phyloP scores from a whole-genome alignment of 1,140 invertebrate species.

The Sycophaga agraensis region DNA sequence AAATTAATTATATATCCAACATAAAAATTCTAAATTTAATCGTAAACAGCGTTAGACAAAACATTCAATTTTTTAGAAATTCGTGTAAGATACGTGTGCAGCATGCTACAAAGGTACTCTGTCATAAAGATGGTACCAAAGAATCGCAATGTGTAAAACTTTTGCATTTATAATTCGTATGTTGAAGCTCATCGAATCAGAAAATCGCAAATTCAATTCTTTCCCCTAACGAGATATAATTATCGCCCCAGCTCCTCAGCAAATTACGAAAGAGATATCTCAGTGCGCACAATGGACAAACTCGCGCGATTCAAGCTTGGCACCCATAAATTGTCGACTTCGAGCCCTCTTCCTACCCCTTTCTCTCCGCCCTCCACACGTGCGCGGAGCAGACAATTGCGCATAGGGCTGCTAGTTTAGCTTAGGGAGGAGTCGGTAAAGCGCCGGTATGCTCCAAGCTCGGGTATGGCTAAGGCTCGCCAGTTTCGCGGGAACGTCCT shows the following conservation, averaged over 20 bases:
- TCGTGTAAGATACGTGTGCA: no score
- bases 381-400: conserved; percentile 12
- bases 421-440: not conserved
- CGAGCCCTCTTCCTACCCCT: no score
- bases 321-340: conserved; percentile 20
- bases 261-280: not conserved
- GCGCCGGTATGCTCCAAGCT: not conserved
- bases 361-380: not conserved
- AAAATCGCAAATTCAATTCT: not conserved
- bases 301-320: not conserved
- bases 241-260: not conserved
- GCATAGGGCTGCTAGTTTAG: conserved; percentile 4
- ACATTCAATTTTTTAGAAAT: no score
- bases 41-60: no score
- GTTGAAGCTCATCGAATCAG: no score
- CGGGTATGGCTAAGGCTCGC: no score
- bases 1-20: no score
- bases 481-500: conserved; percentile 12
- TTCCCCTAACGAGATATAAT: conserved; percentile 3
- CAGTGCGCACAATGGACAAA: not conserved
- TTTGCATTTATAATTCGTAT: no score
- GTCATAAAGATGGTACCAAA: no score
- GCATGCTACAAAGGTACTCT: no score
- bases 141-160: no score
- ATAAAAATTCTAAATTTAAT: no score